Conservation (phyloP, 2,797 vertebrate genomes). For the Pogonophryne albipinna region DNA sequence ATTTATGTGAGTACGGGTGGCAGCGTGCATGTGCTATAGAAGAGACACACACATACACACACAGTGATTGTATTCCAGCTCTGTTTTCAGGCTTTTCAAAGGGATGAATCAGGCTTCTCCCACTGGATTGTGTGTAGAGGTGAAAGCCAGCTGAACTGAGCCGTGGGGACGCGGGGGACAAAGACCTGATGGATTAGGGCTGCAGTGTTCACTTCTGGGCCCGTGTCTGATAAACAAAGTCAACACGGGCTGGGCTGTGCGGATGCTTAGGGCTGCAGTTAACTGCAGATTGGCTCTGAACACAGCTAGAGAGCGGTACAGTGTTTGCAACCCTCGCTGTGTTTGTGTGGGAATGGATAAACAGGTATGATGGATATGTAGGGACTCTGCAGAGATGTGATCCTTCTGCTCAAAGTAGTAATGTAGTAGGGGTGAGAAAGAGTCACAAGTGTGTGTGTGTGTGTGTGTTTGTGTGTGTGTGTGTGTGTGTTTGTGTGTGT, state of each 20-base stretch:
- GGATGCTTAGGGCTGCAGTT: slow-evolving; percentile 45
- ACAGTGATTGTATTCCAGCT: slow-evolving; percentile 59
- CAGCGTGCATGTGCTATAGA: slow-evolving; percentile 32
- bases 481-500: slow-evolving; percentile 11
- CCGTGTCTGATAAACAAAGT: slow-evolving; percentile 79
- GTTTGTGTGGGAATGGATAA: slow-evolving; percentile 40
- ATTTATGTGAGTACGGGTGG: slow-evolving; percentile 28
- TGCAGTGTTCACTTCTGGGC: slow-evolving; percentile 71
- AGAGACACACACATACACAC: slow-evolving; percentile 18
- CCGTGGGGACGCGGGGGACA: slow-evolving; percentile 68
- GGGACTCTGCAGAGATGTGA: slow-evolving; percentile 38
- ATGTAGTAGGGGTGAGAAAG: slow-evolving; percentile 8
- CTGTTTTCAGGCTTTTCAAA: slow-evolving; percentile 74
- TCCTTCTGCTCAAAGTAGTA: slow-evolving; percentile 23
- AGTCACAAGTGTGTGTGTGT: background rate
- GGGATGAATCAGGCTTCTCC: slow-evolving; percentile 71
- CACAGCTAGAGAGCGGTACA: slow-evolving; percentile 27
- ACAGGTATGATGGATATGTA: slow-evolving; percentile 40
- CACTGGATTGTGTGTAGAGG: slow-evolving; percentile 66
- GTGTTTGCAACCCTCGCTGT: slow-evolving; percentile 30
- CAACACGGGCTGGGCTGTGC: slow-evolving; percentile 44
- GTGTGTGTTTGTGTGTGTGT: background rate
- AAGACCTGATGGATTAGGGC: slow-evolving; percentile 83
- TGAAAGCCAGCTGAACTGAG: slow-evolving; percentile 77
- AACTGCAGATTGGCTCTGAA: slow-evolving; percentile 66